Evolutionary conservation across 2,113 vertebrate species (phyloP).

Genomic region (Anhinga rufa): DNA sequence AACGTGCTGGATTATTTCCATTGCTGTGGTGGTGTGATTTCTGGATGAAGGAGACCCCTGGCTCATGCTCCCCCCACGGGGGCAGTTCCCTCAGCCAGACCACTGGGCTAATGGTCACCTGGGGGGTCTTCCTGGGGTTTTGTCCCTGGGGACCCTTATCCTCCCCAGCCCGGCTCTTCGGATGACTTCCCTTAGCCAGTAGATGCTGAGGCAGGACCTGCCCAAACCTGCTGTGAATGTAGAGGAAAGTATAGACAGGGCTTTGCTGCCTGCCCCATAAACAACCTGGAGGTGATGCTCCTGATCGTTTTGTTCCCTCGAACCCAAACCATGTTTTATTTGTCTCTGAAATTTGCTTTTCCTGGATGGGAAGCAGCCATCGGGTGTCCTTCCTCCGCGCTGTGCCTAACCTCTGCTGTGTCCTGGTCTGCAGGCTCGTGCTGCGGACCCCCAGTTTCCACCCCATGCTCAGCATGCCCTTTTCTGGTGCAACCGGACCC

Average conservation of each 20-base stretch:
- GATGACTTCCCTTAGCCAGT: not conserved
- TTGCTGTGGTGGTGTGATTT: not conserved
- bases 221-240: not conserved
- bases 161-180: not conserved
- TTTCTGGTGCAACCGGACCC: not conserved
- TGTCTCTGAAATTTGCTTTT: not conserved
- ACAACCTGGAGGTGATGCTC: not conserved
- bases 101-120: not conserved
- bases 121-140: not conserved
- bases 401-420: not conserved
- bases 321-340: not conserved
- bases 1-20: not conserved
- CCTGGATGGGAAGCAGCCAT: not conserved
- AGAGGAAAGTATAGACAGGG: not conserved
- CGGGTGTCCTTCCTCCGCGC: not conserved
- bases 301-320: not conserved
- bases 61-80: accelerated
- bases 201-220: not conserved
- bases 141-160: not conserved
- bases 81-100: not conserved
- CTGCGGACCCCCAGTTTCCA: not conserved
- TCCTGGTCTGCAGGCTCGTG: constrained; percentile 33
- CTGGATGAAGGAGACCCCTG: not conserved
- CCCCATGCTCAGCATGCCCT: not conserved
- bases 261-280: not conserved